Percentiles rank a stretch among this genome's conserved stretches.
Evolutionary conservation across 1,140 invertebrate species (phyloP).

Genomic region (Bombus sylvicola): DNA sequence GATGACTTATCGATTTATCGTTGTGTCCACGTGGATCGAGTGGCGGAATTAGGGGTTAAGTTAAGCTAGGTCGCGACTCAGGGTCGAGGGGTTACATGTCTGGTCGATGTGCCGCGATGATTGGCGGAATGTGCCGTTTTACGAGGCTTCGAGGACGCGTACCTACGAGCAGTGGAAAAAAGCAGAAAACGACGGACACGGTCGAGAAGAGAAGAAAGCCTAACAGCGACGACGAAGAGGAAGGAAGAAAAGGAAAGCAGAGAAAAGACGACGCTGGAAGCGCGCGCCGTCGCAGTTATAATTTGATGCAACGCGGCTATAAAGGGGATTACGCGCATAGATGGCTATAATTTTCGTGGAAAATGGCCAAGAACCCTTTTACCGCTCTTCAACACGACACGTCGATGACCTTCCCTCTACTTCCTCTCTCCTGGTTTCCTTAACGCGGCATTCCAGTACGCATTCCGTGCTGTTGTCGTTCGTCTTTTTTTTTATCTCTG

Average conservation of each 20-base stretch:
- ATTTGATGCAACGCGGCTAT: slow-evolving; percentile 71
- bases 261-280: slow-evolving; percentile 32
- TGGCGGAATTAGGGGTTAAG: slow-evolving; percentile 44
- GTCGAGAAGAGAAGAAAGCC: not conserved
- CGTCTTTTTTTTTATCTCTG: not conserved
- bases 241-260: not conserved
- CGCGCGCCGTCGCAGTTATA: slow-evolving; percentile 66
- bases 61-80: slow-evolving; percentile 46
- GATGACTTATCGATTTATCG: slow-evolving; percentile 60
- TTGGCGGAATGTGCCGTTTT: slow-evolving; percentile 73
- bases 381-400: slow-evolving; percentile 31
- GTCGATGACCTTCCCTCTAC: slow-evolving; percentile 39
- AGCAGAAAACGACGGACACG: slow-evolving; percentile 35
- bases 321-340: slow-evolving; percentile 68
- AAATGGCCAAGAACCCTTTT: slow-evolving; percentile 56
- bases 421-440: slow-evolving; percentile 12
- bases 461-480: not conserved
- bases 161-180: slow-evolving; percentile 45
- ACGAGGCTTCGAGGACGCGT: slow-evolving; percentile 66
- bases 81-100: slow-evolving; percentile 52
- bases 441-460: slow-evolving; percentile 10
- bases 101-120: slow-evolving; percentile 63
- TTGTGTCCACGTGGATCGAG: slow-evolving; percentile 47
- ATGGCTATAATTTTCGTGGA: slow-evolving; percentile 72
- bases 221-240: slow-evolving; percentile 3